Conservation (phyloP, 2,888 invertebrate species). For the Sphaeridia pumilis region DNA sequence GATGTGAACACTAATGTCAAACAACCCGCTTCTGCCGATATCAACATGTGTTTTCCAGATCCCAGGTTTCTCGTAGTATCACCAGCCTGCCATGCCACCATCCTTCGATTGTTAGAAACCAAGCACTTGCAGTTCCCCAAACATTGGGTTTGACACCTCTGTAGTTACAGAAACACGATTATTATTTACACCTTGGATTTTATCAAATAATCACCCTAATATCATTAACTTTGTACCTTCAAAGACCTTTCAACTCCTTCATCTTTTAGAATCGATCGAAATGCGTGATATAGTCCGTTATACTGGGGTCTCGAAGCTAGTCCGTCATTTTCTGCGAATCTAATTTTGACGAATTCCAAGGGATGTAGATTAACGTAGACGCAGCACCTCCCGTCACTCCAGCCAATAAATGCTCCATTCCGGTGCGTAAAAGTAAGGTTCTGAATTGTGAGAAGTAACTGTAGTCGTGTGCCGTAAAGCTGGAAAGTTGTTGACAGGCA, state of each 20-base stretch:
- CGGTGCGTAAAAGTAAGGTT: conserved; percentile 12
- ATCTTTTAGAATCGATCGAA: conserved; percentile 69
- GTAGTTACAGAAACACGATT: neutral
- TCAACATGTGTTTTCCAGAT: conserved; percentile 76
- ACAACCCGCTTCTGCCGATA: conserved; percentile 82
- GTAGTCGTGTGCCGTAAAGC: too few relatives aligned
- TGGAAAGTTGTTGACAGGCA: too few relatives aligned
- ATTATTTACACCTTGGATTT: neutral
- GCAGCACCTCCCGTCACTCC: conserved; percentile 94
- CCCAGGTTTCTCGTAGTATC: conserved; percentile 69
- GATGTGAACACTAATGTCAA: conserved; percentile 73
- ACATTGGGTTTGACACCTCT: conserved; percentile 94
- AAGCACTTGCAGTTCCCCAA: conserved; percentile 91
- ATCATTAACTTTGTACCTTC: conserved; percentile 41
- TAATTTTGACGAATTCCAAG: conserved; percentile 91
- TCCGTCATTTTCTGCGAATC: conserved; percentile 97
- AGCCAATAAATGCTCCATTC: conserved; percentile 76
- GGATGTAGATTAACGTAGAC: conserved; percentile 71
- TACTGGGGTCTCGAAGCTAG: conserved; percentile 76
- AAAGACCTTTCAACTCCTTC: conserved; percentile 82
- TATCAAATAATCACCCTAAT: neutral
- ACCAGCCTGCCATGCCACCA: conserved; percentile 88
- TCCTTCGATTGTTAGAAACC: conserved; percentile 93
- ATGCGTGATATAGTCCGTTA: conserved; percentile 65
- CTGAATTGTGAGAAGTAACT: too few relatives aligned